Base-by-base conservation (phyloP, 2,888 invertebrate species). In the Leistus spinibarbis region DNA sequence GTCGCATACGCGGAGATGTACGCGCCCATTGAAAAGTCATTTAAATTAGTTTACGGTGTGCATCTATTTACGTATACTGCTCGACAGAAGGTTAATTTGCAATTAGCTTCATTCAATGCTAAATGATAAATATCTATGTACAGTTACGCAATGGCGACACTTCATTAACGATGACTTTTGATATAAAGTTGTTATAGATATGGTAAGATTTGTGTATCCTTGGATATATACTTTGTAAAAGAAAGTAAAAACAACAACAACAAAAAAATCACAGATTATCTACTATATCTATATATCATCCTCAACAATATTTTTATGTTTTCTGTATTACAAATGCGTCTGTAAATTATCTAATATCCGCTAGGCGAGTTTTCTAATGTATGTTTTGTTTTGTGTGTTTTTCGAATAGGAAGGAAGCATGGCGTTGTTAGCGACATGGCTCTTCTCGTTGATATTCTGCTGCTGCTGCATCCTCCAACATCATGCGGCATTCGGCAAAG, bases 391-490 rank as follows among this genome's bases (percentile, higher is more conserved):
- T 24, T 24, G 24, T 24, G 3, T 24, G 24, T 24, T 24, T 67
- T 54, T 53, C 54, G 54, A 4, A 56, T 22, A 66, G 65, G 73
- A 57, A 57, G 73, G 54, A 20, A 67, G 62, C 54, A 73, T 73
- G 73, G 73, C 73, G 57, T 23, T 64, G 20, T 54, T 67, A 24
- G 54, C 73, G 57, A 20, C 60, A 17, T 62, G 73, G 73, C 62
- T 73, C 22, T 54, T 73, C 20, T 10, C 67, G n/a, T 16, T 73
- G 17, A 65, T 62, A 13, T 67, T 73, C 23, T 67, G 67, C 72
- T 72, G 65, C 20, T n/a, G n/a, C 13, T 40, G 40, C 40, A 60
- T 73, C 67, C 73, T 73, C 16, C 57, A 60, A 20, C 23, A 63
- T 57, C 67, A 73, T 62, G 67, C 20, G 22, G 60, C 22, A 9